Evolutionary conservation across 2,888 invertebrate species (phyloP), one percentile per base, ranked within the genome.

Genomic region (Dinocampus coccinellae): DNA sequence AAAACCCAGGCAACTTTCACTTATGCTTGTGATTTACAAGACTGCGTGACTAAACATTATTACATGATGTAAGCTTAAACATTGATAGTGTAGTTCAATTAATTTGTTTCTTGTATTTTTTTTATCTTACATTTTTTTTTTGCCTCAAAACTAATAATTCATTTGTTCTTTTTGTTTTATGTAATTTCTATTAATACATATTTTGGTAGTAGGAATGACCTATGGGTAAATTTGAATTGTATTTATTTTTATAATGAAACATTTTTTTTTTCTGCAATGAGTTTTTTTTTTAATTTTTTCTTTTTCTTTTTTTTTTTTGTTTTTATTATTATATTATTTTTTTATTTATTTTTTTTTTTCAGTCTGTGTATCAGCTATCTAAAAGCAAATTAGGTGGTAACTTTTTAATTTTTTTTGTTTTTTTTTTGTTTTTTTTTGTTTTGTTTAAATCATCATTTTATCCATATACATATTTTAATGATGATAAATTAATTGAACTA

Each of bases 41-140:
- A 33, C 26, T 16, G 29, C 10, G 47, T 47, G 34, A 58, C 20
- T 69, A 69, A 69, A 62, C 53, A 81, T 80, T 81, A 79, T 83
- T 82, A 83, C 79, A 78, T 80, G 82, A 80, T 81, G 83, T 83
- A 82, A 83, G 80, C 80, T 81, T 84, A 83, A 80, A 78, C 75
- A 81, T 83, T 80, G 79, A 81, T 81, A 81, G 84, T 84, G 85
- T 82, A 85, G 83, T 82, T 85, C 82, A 82, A 83, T 80, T 76
- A 75, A 75, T 75, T 29, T 63, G 36, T 13, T 62, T 42, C n/a
- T 26, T 6, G 26, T 7, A 11, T 58, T 58, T 58, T 33, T 58
- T 26, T 10, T 58, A 55, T 55, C 6, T 4, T 55, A 55, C 55
- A 55, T 55, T 3, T 55, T 55, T 26, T 55, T 26, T 55, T 26